Evolutionary conservation across 1,140 invertebrate genomes (phyloP), one percentile per base, ranked within the genome.

Genomic region (Listronotus bonariensis): DNA sequence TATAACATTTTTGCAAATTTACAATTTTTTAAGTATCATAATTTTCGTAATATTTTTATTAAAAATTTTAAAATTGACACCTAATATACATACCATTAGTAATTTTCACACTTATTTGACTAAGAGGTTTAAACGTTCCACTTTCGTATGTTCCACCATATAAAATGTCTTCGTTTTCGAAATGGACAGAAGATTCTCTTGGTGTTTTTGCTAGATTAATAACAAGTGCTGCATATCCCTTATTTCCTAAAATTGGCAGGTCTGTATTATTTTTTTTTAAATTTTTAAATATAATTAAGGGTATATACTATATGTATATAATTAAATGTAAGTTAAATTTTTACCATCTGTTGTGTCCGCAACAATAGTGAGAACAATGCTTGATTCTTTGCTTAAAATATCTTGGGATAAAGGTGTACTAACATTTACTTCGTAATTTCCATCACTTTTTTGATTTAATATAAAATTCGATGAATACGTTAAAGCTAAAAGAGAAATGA

Each of bases 221-320:
- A 3, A 71, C 67, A 14, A 71, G 48, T 6, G 54, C 51, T n/a
- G 69, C 69, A 40, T 56, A 31, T 1, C 32, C 55, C 34, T 36
- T 36, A 36, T 36, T 36, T 36, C 34, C 34, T 36, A 36, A 36
- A 36, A 36, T 4, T 3, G n/a, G n/a, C n/a, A n/a, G n/a, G n/a
- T n/a, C n/a, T n/a, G n/a, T n/a, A n/a, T n/a, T n/a, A n/a, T n/a
- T n/a, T n/a, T n/a, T n/a, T n/a, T n/a, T n/a, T n/a, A n/a, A 1
- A 26, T 26, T 26, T 26, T 26, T 26, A 3, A 26, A 26, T 26
- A 26, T 26, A 26, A 26, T 26, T 3, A 26, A 26, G 1, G 5
- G n/a, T n/a, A n/a, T n/a, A 26, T 26, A 26, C 20, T 3, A 26
- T 3, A 3, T 3, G 5, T 26, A n/a, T 3, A 3, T 26, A 26